phyloP scores from a whole-genome alignment of 1,140 invertebrate genomes.

The Sycobia sp. region DNA sequence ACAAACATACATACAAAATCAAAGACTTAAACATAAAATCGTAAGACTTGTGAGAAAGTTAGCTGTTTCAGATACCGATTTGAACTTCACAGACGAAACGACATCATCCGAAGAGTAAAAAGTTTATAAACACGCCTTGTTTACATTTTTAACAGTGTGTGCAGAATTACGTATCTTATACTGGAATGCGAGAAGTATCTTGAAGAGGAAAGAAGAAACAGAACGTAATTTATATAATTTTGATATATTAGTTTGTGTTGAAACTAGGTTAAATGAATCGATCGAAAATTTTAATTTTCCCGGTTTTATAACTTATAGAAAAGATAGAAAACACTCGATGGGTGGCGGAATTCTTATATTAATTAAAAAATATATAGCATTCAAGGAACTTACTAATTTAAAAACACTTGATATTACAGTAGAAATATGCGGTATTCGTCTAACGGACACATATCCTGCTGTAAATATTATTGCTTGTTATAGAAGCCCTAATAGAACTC shows the following conservation, averaged over 20 bases:
- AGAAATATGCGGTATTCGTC: slow-evolving; percentile 8
- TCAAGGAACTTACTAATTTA: background rate
- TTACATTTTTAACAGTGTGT: too few species aligned
- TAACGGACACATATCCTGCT: background rate
- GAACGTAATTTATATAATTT: too few species aligned
- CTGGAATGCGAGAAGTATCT: slow-evolving; percentile 1
- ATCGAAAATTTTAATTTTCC: background rate
- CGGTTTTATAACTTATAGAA: slow-evolving; percentile 6
- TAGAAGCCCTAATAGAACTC: too few species aligned
- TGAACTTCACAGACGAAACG: too few species aligned
- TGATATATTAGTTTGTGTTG: background rate
- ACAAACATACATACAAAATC: too few species aligned
- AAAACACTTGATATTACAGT: background rate
- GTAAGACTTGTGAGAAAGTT: too few species aligned
- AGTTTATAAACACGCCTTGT: too few species aligned
- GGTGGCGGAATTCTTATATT: slow-evolving; percentile 8
- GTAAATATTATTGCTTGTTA: slow-evolving; percentile 7
- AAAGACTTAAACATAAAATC: too few species aligned
- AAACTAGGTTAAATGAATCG: background rate
- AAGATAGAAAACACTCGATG: background rate
- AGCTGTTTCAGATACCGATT: too few species aligned
- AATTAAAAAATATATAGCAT: background rate
- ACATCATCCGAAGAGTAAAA: too few species aligned
- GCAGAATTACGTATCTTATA: background rate
- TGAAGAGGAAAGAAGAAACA: background rate